phyloP scores from a whole-genome alignment of 2,113 vertebrate genomes.

The Craseonycteris thonglongyai region DNA sequence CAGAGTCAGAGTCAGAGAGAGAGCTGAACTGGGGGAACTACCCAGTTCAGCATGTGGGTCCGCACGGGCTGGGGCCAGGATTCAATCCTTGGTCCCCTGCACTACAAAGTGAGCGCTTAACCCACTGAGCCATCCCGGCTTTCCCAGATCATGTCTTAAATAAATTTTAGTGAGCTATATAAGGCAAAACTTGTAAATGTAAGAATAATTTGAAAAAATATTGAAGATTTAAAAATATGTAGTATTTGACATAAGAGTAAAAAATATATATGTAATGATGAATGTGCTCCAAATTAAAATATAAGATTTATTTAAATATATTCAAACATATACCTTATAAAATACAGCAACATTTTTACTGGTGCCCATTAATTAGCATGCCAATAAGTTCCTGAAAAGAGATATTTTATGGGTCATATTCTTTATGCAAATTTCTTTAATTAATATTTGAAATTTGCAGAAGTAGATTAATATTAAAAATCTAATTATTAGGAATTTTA shows the following conservation, averaged over 20 bases:
- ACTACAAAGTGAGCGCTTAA: too few relatives aligned
- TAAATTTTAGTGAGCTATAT: neutral
- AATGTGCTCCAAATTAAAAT: neutral
- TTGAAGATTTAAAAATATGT: neutral
- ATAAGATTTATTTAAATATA: slow-evolving; percentile 1
- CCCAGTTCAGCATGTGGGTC: too few relatives aligned
- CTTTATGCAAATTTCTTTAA: neutral
- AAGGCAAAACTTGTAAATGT: neutral
- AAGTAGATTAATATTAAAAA: neutral
- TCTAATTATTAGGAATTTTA: neutral
- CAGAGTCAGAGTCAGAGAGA: too few relatives aligned
- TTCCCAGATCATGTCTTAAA: too few relatives aligned
- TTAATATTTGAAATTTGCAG: neutral
- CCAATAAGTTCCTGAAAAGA: neutral
- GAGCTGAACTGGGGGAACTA: too few relatives aligned
- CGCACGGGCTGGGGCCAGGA: too few relatives aligned
- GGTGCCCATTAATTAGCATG: neutral
- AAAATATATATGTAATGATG: neutral
- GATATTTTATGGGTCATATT: neutral
- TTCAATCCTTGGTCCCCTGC: too few relatives aligned
- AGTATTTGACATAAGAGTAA: neutral
- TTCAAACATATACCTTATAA: neutral
- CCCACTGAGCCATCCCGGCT: too few relatives aligned
- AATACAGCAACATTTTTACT: neutral
- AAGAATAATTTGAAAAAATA: neutral